Evolutionary conservation across 2,797 vertebrate species (phyloP).

Genomic region (Pangasius macronema): DNA sequence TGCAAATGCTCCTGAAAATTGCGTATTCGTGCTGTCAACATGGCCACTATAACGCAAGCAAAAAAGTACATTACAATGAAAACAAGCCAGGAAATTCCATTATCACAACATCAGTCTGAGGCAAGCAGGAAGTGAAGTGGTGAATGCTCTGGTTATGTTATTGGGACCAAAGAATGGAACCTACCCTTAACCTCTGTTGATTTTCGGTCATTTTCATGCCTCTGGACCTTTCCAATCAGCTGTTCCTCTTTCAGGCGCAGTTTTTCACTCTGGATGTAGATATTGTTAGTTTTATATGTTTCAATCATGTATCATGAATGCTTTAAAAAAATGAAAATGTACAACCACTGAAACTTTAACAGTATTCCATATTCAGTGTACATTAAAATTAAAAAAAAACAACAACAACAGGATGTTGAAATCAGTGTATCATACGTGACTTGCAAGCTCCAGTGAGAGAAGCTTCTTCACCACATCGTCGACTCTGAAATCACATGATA

Average conservation of each 20-base stretch:
- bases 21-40: slow-evolving; percentile 85
- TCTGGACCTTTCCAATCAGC: slow-evolving; percentile 83
- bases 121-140: slow-evolving; percentile 19
- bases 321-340: neutral
- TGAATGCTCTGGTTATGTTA: neutral
- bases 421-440: slow-evolving; percentile 78
- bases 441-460: slow-evolving; percentile 89
- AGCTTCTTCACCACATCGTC: slow-evolving; percentile 87
- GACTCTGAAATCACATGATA: slow-evolving; percentile 70
- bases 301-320: neutral
- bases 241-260: slow-evolving; percentile 83
- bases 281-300: slow-evolving; percentile 20
- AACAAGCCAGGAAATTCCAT: neutral
- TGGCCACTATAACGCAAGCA: slow-evolving; percentile 76
- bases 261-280: slow-evolving; percentile 82
- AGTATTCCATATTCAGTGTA: neutral
- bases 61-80: neutral
- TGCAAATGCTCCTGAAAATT: slow-evolving; percentile 88
- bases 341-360: neutral
- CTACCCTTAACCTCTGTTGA: slow-evolving; percentile 86
- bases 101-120: neutral
- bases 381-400: too few species aligned
- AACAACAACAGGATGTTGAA: neutral
- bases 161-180: slow-evolving; percentile 50
- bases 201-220: slow-evolving; percentile 77